A percentile compares a stretch with the other conserved stretches of the same genome.
These are phyloP conservation scores for Myotis pilosus DNA, from an alignment of 2,797 vertebrate species.

Conservation along the genomic window DNA sequence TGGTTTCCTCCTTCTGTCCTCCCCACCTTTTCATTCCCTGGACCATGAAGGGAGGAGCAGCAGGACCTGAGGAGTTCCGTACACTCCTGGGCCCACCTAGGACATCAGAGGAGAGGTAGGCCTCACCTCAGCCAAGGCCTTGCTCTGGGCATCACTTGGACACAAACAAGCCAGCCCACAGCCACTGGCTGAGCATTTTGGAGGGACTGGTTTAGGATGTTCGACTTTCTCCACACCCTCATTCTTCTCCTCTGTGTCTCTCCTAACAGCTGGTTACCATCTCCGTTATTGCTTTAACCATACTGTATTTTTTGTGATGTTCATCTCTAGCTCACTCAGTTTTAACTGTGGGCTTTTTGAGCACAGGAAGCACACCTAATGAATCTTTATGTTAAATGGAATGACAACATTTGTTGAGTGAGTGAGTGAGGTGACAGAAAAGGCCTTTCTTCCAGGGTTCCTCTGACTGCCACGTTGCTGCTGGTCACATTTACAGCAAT, in stretches of 20 bases:
- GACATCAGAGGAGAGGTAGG: no score
- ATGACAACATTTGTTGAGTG: background rate
- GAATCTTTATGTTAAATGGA: background rate
- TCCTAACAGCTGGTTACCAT: background rate
- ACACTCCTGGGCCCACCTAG: background rate
- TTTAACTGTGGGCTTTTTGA: background rate
- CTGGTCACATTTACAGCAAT: background rate
- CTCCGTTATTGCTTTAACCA: background rate
- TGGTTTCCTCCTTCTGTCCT: background rate
- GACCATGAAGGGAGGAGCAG: background rate
- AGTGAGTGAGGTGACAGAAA: background rate
- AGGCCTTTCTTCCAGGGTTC: background rate
- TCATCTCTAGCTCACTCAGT: background rate
- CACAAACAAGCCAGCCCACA: background rate
- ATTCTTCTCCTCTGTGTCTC: background rate
- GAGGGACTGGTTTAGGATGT: background rate
- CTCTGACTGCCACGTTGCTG: background rate
- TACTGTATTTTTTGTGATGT: background rate
- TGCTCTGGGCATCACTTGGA: background rate
- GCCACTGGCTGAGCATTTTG: background rate
- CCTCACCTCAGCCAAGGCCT: background rate
- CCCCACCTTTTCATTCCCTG: background rate
- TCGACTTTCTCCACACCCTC: background rate
- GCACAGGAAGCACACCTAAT: background rate
- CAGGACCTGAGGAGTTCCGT: background rate